phyloP scores from a whole-genome alignment of 1,140 invertebrate species.

The Drosophila varians region DNA sequence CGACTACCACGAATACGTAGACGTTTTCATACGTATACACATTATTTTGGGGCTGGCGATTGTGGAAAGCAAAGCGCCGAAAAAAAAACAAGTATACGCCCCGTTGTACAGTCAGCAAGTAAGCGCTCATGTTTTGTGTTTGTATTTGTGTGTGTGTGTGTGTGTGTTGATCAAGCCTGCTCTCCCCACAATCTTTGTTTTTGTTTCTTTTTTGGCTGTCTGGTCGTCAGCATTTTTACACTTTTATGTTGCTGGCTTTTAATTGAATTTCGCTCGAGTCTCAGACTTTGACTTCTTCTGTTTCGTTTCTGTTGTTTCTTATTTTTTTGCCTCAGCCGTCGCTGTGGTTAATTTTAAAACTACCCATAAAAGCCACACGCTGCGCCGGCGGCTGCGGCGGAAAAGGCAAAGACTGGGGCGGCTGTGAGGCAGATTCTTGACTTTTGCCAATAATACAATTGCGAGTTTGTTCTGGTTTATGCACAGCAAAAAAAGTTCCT shows the following conservation, averaged over 20 bases:
- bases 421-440: slow-evolving; percentile 6
- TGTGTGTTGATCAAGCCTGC: slow-evolving; percentile 43
- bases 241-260: slow-evolving; percentile 74
- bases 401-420: not conserved
- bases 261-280: slow-evolving; percentile 70
- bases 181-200: slow-evolving; percentile 25
- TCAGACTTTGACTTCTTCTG: slow-evolving; percentile 61
- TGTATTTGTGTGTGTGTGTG: slow-evolving; percentile 2
- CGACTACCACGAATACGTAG: not conserved
- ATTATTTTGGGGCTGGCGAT: slow-evolving; percentile 61
- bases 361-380: slow-evolving; percentile 75
- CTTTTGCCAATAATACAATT: slow-evolving; percentile 63
- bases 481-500: slow-evolving; percentile 9
- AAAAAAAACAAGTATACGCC: slow-evolving; percentile 79
- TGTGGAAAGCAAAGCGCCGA: slow-evolving; percentile 63
- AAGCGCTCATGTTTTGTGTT: slow-evolving; percentile 1
- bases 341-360: slow-evolving; percentile 79
- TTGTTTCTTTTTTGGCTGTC: slow-evolving; percentile 36
- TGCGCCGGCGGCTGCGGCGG: slow-evolving; percentile 22
- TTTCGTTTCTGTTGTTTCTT: slow-evolving; percentile 42
- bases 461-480: slow-evolving; percentile 42
- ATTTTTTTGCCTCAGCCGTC: slow-evolving; percentile 8
- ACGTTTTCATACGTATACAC: slow-evolving; percentile 46
- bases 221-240: slow-evolving; percentile 72
- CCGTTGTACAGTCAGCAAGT: slow-evolving; percentile 67